Base-by-base conservation (phyloP, 2,888 invertebrate species). In the Oxyscelio sp. region DNA sequence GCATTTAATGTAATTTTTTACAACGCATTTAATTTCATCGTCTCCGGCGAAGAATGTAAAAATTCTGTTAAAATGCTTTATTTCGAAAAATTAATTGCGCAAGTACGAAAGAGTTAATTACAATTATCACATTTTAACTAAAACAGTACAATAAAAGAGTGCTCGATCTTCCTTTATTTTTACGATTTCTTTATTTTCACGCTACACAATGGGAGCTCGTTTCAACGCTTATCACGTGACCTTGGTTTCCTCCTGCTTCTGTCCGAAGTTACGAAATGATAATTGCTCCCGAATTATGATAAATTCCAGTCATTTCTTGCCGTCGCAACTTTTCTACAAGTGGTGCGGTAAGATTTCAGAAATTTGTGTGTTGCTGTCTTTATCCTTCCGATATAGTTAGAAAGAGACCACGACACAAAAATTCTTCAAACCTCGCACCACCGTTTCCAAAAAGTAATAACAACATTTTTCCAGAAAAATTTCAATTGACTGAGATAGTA, bases 81-180 rank as follows among this genome's bases (percentile, higher is more conserved):
- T 59, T 80, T 66, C 59, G 43, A 65, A 66, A 52, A 66, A 80
- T 73, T 73, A 80, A 73, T 73, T 73, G 66, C 43, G 2, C 52
- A 27, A 17, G 66, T 31, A 66, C 24, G 66, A 73, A 73, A 73
- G 31, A 56, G 58, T 80, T 80, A 80, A 73, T 80, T 80, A 73
- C 43, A 66, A 66, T 73, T 58, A 80, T 80, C 52, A 73, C 73
- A 59, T 70, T 59, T 71, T 71, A 27, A 21, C 50, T 77, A 59
- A 65, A 56, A 58, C 34, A 31, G 58, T 13, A 6, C 22, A 11
- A 74, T 56, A 66, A 77, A 77, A 48, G 45, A 48, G 13, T n/a
- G 52, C 24, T n/a, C 24, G 50, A 31, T 34, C 22, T 40, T 48
- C 43, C 38, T 66, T 52, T 59, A 48, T 66, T 79, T 54, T 21